phyloP scores from a whole-genome alignment of 2,113 vertebrate genomes.

The Leptodactylus fuscus region DNA sequence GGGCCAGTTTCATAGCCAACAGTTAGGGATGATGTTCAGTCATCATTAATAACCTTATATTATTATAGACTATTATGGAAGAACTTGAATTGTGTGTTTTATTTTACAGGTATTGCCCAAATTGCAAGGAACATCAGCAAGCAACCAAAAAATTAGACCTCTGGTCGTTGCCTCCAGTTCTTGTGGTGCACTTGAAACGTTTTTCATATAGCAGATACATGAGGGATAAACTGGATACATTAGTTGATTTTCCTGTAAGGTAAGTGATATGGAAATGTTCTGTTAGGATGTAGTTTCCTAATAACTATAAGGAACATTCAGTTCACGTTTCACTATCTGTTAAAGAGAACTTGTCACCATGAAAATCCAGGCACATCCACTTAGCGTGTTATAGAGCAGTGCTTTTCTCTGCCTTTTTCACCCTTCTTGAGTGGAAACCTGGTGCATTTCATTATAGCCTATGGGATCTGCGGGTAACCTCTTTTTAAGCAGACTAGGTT shows the following conservation, averaged over 20 bases:
- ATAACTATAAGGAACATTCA: too few relatives aligned
- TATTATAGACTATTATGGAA: neutral
- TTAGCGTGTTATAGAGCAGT: too few relatives aligned
- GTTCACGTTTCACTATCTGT: too few relatives aligned
- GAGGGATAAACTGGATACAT: constrained; percentile 97
- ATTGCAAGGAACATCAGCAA: constrained; percentile 98
- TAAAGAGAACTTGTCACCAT: too few relatives aligned
- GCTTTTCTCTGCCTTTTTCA: too few relatives aligned
- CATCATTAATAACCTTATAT: neutral
- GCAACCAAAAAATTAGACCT: constrained; percentile 97
- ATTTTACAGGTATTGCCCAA: constrained; percentile 92
- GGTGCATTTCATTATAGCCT: too few relatives aligned
- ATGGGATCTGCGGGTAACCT: too few relatives aligned
- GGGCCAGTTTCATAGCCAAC: neutral
- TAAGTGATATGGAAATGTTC: constrained; percentile 66
- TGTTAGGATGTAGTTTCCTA: too few relatives aligned
- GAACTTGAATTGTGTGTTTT: neutral
- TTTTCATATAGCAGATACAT: constrained; percentile 99
- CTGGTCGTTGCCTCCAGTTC: constrained; percentile 93
- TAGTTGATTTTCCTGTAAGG: constrained; percentile 93
- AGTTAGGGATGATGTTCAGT: neutral
- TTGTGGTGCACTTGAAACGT: constrained; percentile 96
- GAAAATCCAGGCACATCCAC: too few relatives aligned
- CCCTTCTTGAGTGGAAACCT: too few relatives aligned
- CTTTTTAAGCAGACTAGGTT: too few relatives aligned